Evolutionary conservation across 2,797 vertebrate genomes (phyloP).

Genomic region (Loris lydekkerianus): DNA sequence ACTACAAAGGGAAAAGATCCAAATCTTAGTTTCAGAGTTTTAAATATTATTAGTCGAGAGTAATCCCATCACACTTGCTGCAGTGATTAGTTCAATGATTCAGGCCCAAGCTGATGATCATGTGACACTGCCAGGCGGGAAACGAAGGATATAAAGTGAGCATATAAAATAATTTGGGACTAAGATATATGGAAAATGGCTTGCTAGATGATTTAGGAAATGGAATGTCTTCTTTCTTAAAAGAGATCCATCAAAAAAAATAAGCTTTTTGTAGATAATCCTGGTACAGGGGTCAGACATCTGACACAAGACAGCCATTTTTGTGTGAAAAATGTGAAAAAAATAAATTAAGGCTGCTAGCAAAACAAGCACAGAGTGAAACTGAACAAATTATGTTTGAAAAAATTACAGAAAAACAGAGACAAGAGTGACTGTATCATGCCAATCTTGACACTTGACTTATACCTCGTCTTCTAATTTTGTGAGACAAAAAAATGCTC

Average conservation of each 20-base stretch:
- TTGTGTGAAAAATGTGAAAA: background rate
- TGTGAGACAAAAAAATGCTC: background rate
- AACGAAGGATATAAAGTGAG: background rate
- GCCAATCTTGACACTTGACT: background rate
- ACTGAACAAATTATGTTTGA: background rate
- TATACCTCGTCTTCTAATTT: background rate
- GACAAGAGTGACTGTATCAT: background rate
- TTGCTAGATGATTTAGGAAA: background rate
- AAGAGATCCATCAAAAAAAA: background rate
- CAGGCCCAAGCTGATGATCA: background rate
- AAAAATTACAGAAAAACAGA: background rate
- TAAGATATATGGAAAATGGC: background rate
- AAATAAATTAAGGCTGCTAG: background rate
- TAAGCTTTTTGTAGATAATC: background rate
- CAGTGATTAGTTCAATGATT: background rate
- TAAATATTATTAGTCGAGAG: background rate
- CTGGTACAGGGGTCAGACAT: background rate
- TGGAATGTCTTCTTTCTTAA: background rate
- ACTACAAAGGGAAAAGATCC: background rate
- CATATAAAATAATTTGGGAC: background rate
- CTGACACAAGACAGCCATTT: background rate
- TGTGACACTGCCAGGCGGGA: background rate
- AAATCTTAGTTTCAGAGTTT: background rate
- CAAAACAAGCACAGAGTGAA: background rate
- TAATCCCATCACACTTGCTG: background rate